These are phyloP conservation scores for Scaptomyza polygonia DNA, from an alignment of 2,888 invertebrate genomes.

Conservation along the genomic window DNA sequence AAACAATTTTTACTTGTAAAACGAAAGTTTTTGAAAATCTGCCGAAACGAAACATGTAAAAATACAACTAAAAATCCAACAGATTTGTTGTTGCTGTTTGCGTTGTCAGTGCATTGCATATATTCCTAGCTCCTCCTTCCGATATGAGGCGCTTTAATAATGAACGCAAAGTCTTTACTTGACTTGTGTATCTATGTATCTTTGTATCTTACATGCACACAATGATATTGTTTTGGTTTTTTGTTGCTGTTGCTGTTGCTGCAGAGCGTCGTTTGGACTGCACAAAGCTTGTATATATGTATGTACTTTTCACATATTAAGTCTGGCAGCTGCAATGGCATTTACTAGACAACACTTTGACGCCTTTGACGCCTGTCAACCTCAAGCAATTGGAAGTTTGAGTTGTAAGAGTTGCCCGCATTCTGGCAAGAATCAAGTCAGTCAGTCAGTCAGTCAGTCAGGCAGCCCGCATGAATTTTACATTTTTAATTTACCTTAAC, in stretches of 20 bases:
- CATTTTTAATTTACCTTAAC: conserved; percentile 67
- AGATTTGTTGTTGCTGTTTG: conserved; percentile 22
- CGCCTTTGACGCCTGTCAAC: conserved; percentile 26
- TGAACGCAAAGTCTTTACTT: conserved; percentile 57
- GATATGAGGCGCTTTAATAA: conserved; percentile 46
- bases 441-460: conserved; percentile 1
- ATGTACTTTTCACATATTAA: conserved; percentile 22
- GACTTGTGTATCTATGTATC: no score
- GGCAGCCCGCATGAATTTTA: conserved; percentile 33
- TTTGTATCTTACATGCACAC: conserved; percentile 10
- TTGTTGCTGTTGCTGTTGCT: conserved; percentile 6
- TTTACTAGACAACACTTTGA: conserved; percentile 45
- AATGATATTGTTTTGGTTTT: conserved; percentile 21
- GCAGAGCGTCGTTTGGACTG: conserved; percentile 40
- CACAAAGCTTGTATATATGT: conserved; percentile 20
- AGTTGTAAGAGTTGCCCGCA: conserved; percentile 12
- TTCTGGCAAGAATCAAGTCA: conserved; percentile 5
- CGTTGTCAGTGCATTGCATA: conserved; percentile 39
- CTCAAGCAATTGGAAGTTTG: conserved; percentile 4
- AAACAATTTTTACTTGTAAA: no score
- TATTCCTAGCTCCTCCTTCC: not conserved
- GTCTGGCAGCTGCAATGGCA: conserved; percentile 31
- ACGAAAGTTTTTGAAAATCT: not conserved
- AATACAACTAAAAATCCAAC: not conserved
- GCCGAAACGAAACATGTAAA: not conserved